Base-by-base conservation (phyloP, 1,140 invertebrate genomes). In the Ephestia elutella region DNA sequence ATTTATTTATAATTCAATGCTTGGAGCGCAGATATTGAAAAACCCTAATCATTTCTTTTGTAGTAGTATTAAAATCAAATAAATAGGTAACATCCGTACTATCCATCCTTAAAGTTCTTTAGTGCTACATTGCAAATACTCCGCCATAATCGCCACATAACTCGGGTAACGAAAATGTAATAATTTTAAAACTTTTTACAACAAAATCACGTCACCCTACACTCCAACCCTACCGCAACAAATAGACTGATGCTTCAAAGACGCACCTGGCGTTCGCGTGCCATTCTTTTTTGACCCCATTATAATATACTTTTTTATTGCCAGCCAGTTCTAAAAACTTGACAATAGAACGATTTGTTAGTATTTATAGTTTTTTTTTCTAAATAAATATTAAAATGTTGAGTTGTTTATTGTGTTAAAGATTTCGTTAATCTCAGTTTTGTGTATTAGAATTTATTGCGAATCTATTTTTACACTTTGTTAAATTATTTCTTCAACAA, bases 251-350 rank as follows among this genome's bases (percentile, higher is more conserved):
- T 49, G 38, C 54, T 21, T 19, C 48, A 59, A 5, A 17, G 10
- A 35, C 48, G 60, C 72, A 75, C 72, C 70, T 75, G 72, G 70
- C 56, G 32, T 25, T 54, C 72, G 65, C 70, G 72, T 71, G 72
- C 72, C 70, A 59, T 72, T 55, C 57, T 55, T 49, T n/a, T 63
- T 38, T 44, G 15, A 44, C 38, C 38, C n/a, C n/a, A 44, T 44
- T 44, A 17, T 44, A 15, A 1, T 8, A 44, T 5, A 15, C 15
- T 17, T 44, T 44, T 15, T 44, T 44, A 15, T 44, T 15, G 5
- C 13, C 15, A 44, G 38, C 38, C 38, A 44, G 38, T 15, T 44
- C 15, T n/a, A 44, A 44, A 44, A 8, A 15, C 10, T 44, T 44
- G 38, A 44, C 13, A 44, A 44, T 44, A 44, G 38, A 44, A 44